Evolutionary conservation across 2,113 vertebrate species (phyloP).

Genomic region (Tor tambroides): DNA sequence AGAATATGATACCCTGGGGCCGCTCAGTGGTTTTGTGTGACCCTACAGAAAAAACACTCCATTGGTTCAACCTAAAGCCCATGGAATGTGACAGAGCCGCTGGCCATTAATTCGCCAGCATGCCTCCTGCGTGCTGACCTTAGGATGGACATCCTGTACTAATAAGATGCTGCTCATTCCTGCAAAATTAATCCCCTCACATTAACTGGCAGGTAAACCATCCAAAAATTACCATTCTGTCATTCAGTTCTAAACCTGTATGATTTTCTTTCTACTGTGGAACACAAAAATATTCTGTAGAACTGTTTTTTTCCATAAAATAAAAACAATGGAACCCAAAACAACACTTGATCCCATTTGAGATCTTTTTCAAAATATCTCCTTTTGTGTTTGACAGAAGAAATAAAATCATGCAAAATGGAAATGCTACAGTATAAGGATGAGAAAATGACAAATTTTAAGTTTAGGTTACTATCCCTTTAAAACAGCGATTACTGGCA

Average conservation of each 20-base stretch:
- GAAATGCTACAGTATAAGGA: neutral
- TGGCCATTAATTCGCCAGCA: neutral
- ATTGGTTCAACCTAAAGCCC: constrained; percentile 7
- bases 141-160: constrained; percentile 7
- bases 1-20: neutral
- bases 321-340: too few species aligned
- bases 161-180: constrained; percentile 10
- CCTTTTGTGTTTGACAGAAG: neutral
- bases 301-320: too few species aligned
- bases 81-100: constrained; percentile 26
- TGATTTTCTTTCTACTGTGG: too few species aligned
- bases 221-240: neutral
- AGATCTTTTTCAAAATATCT: too few species aligned
- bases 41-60: neutral
- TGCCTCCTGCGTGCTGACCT: constrained; percentile 1
- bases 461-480: neutral
- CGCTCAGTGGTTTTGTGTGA: neutral
- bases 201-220: constrained; percentile 7
- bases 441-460: neutral
- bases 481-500: neutral
- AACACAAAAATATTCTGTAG: too few species aligned
- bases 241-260: too few species aligned
- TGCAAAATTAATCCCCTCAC: constrained; percentile 4
- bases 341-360: neutral
- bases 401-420: neutral